Conservation (phyloP, 2,113 vertebrate species). For the Budorcas taxicolor region DNA sequence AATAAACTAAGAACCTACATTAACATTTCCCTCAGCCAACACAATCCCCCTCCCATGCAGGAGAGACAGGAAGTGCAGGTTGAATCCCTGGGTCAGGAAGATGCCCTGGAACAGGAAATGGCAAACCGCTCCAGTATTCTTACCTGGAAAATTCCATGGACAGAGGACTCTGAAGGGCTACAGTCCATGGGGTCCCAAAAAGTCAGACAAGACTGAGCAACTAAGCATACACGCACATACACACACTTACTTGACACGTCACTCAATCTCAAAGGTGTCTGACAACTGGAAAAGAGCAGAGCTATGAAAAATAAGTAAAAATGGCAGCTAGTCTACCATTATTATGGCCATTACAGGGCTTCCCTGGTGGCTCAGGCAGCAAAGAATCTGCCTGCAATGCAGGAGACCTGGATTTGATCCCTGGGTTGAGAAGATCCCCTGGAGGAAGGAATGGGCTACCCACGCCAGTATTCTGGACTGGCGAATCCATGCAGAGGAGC, state of each 20-base stretch:
- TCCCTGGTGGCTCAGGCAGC: background rate
- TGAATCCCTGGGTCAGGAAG: background rate
- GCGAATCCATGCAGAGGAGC: background rate
- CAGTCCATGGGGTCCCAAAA: background rate
- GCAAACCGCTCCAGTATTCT: background rate
- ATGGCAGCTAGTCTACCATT: background rate
- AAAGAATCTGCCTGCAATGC: background rate
- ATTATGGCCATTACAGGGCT: background rate
- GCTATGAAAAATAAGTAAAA: background rate
- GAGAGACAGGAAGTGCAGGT: background rate
- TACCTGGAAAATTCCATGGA: background rate
- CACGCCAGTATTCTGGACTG: background rate
- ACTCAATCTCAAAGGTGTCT: background rate
- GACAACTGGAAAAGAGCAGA: background rate
- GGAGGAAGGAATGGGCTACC: background rate
- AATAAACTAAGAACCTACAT: background rate
- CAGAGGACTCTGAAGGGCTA: background rate
- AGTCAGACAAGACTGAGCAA: background rate
- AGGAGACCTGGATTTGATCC: background rate
- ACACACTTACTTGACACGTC: background rate
- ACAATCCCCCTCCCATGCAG: background rate
- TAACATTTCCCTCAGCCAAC: background rate
- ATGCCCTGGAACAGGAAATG: background rate
- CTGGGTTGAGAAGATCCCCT: background rate
- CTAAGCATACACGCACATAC: background rate